Base-by-base conservation (phyloP, 2,888 invertebrate genomes). In the Dioctria linearis region DNA sequence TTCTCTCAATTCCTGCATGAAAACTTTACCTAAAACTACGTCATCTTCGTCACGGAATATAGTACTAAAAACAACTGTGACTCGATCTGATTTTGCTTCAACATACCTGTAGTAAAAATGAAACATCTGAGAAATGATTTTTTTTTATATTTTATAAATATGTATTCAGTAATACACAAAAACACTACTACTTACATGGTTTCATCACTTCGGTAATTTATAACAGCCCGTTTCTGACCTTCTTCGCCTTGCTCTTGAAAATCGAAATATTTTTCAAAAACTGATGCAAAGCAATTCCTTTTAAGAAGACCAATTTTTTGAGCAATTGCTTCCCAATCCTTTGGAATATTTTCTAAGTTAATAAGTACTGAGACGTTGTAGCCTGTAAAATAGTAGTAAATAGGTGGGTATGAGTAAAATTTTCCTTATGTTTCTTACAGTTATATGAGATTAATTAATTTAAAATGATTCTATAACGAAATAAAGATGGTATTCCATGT, bases 201-300 rank as follows among this genome's bases (percentile, higher is more conserved):
- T 91, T 99, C 99, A 91, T 99, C 98, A 89, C 97, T 98, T 86
- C 99, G 93, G 90, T 99, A 99, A 90, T 99, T 96, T 88, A 99
- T 98, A 84, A 99, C 98, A 81, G 99, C 99, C 85, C 97, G 92
- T 89, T 97, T 95, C 86, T 97, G 95, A 43, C 95, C 95, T 85
- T 95, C 94, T 86, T 96, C 94, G 1, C 97, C 98, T 85, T 95
- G 93, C 88, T 98, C 97, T 86, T 99, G 98, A 90, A 96, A 96
- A 88, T 98, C 95, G 90, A 99, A 99, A 91, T 99, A 99, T 88
- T 99, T 98, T 89, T 99, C 98, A 90, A 99, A 99, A 82, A 99
- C 98, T 13, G 98, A 98, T 66, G 99, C 99, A 90, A 99, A 99
- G 90, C 99, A 99, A 90, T 99, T 97, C 86, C 99, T 93, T 90